Evolutionary conservation across 2,113 vertebrate species (phyloP).

Genomic region (Microcebus lehilahytsara): DNA sequence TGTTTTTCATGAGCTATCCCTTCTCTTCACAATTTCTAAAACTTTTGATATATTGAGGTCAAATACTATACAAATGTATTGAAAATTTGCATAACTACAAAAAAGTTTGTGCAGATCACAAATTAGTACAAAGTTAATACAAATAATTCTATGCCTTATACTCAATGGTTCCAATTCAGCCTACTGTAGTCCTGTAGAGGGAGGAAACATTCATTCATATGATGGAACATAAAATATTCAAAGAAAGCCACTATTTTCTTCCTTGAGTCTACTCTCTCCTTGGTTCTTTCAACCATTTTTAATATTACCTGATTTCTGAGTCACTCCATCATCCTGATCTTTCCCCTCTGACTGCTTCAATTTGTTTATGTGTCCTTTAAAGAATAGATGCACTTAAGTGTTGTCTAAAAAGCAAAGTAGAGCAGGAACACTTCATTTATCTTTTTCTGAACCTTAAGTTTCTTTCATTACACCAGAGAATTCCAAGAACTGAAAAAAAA

Average conservation of each 20-base stretch:
- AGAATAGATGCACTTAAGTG: neutral
- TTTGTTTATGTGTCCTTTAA: constrained; percentile 19
- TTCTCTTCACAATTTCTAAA: neutral
- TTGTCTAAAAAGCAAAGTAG: neutral
- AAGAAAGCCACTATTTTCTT: neutral
- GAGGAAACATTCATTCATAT: neutral
- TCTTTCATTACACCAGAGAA: neutral
- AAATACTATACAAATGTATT: neutral
- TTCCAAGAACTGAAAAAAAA: neutral
- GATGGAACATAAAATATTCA: neutral
- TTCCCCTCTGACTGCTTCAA: neutral
- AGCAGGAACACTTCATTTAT: neutral
- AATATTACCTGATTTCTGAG: neutral
- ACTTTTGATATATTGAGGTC: neutral
- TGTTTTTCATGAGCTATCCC: neutral
- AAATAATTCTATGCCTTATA: neutral
- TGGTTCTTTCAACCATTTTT: neutral
- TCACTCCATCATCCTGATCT: neutral
- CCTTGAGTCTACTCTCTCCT: neutral
- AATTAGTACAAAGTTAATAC: neutral
- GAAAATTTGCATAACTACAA: neutral
- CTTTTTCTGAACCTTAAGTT: neutral
- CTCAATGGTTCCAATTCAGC: neutral
- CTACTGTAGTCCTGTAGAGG: neutral
- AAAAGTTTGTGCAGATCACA: neutral